Percentiles rank a stretch among this genome's conserved stretches.
Evolutionary conservation across 2,888 invertebrate genomes (phyloP).

Genomic region (Drosophila gaucha): DNA sequence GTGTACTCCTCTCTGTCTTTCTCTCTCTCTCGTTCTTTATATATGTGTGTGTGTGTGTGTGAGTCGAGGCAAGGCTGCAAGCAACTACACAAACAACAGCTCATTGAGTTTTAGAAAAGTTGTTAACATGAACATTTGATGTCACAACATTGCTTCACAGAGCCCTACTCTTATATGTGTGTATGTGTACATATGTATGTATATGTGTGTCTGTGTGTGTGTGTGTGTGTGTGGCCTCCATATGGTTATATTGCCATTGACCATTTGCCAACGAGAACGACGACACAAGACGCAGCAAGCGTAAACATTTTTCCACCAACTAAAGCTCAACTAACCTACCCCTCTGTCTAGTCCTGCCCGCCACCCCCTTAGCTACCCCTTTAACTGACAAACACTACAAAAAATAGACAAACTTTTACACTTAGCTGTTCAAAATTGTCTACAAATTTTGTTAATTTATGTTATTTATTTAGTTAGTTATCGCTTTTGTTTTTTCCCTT

Average conservation of each 20-base stretch:
- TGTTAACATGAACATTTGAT: slow-evolving; percentile 79
- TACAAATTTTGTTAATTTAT: slow-evolving; percentile 77
- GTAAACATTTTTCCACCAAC: slow-evolving; percentile 63
- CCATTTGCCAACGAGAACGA: slow-evolving; percentile 45
- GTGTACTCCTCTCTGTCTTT: slow-evolving; percentile 12
- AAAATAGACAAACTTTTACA: slow-evolving; percentile 66
- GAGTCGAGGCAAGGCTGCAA: slow-evolving; percentile 39
- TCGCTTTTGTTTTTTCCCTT: slow-evolving; percentile 54
- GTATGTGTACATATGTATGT: slow-evolving; percentile 3
- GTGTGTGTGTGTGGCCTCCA: slow-evolving; percentile 28
- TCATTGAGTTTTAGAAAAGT: slow-evolving; percentile 79
- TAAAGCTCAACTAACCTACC: slow-evolving; percentile 11
- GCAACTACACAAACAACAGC: slow-evolving; percentile 78
- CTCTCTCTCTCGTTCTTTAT: neutral
- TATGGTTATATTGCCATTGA: slow-evolving; percentile 53
- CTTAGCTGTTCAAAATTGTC: slow-evolving; percentile 76
- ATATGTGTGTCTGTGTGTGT: slow-evolving; percentile 10
- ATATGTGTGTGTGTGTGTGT: too few relatives aligned
- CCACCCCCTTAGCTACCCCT: slow-evolving; percentile 7
- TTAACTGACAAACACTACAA: slow-evolving; percentile 12
- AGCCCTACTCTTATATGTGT: neutral
- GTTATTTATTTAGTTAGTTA: slow-evolving; percentile 79
- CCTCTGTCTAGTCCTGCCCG: neutral
- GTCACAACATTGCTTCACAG: slow-evolving; percentile 64
- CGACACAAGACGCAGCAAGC: slow-evolving; percentile 57